Conservation (phyloP, 2,888 invertebrate genomes). For the Gibbula magus region DNA sequence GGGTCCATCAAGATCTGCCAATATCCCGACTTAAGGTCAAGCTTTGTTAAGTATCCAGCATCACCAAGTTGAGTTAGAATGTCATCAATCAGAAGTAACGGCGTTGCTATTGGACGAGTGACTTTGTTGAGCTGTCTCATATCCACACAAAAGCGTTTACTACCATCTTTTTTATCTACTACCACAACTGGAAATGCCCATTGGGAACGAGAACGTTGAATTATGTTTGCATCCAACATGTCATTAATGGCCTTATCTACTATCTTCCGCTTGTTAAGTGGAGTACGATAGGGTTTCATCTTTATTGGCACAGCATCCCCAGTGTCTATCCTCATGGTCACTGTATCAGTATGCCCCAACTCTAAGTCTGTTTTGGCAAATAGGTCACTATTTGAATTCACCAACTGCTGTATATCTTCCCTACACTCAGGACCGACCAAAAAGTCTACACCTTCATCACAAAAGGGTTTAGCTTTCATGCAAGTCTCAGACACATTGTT, state of each 20-base stretch:
- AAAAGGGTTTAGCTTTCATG: neutral
- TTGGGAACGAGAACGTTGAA: slow-evolving; percentile 31
- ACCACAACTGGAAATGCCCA: slow-evolving; percentile 34
- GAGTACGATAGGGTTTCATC: slow-evolving; percentile 34
- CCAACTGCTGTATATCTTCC: neutral
- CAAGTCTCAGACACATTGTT: neutral
- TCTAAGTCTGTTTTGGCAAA: slow-evolving; percentile 37
- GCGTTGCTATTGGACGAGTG: neutral
- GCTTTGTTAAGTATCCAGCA: neutral
- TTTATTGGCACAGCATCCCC: slow-evolving; percentile 33
- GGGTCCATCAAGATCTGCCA: slow-evolving; percentile 23
- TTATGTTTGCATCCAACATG: slow-evolving; percentile 35
- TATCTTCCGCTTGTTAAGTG: slow-evolving; percentile 32
- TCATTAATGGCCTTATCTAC: slow-evolving; percentile 40
- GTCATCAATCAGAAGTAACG: slow-evolving; percentile 10
- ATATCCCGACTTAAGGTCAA: slow-evolving; percentile 19
- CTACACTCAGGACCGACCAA: neutral
- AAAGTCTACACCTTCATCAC: neutral
- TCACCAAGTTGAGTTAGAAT: neutral
- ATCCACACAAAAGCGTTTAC: too few species aligned
- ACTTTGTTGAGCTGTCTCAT: slow-evolving; percentile 6
- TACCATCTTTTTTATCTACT: slow-evolving; percentile 35
- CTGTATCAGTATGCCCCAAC: slow-evolving; percentile 33
- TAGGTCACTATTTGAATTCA: neutral
- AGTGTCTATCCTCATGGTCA: slow-evolving; percentile 24